Evolutionary conservation across 1,140 invertebrate genomes (phyloP).

Genomic region (Dreissena rostriformis): DNA sequence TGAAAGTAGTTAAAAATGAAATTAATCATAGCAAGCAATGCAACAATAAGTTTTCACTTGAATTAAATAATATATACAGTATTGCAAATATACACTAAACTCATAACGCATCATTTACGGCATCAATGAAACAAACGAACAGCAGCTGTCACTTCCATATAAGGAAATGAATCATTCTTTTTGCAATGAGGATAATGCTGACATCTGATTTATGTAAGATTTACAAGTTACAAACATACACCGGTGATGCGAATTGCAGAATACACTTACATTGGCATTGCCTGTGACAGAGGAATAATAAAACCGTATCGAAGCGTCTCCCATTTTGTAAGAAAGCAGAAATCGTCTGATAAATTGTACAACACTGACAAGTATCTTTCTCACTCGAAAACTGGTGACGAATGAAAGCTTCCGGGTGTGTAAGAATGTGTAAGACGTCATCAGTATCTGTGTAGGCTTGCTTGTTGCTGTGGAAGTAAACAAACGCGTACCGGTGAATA

Average conservation of each 20-base stretch:
- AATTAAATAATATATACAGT: too few species aligned
- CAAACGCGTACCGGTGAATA: conserved; percentile 58
- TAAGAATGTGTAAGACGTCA: conserved; percentile 35
- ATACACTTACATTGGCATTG: conserved; percentile 21
- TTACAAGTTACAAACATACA: too few species aligned
- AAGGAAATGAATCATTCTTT: conserved; percentile 32
- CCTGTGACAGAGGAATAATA: conserved; percentile 14
- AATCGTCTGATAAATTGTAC: too few species aligned
- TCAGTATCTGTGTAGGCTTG: conserved; percentile 31
- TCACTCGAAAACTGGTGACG: conserved; percentile 16
- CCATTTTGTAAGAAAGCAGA: conserved; percentile 14
- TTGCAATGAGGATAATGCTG: too few species aligned
- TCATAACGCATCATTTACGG: too few species aligned
- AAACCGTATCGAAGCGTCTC: conserved; percentile 14
- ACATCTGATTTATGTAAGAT: too few species aligned
- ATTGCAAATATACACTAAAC: too few species aligned
- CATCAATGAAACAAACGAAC: too few species aligned
- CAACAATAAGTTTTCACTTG: too few species aligned
- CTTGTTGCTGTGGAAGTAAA: conserved; percentile 61
- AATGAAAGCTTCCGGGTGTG: conserved; percentile 45
- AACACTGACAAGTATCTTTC: neutral
- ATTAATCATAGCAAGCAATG: too few species aligned
- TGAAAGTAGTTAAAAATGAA: too few species aligned
- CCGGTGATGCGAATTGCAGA: neutral
- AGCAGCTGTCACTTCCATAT: conserved; percentile 25